Conservation (phyloP, 2,113 vertebrate genomes). For the Pangasianodon gigas region DNA sequence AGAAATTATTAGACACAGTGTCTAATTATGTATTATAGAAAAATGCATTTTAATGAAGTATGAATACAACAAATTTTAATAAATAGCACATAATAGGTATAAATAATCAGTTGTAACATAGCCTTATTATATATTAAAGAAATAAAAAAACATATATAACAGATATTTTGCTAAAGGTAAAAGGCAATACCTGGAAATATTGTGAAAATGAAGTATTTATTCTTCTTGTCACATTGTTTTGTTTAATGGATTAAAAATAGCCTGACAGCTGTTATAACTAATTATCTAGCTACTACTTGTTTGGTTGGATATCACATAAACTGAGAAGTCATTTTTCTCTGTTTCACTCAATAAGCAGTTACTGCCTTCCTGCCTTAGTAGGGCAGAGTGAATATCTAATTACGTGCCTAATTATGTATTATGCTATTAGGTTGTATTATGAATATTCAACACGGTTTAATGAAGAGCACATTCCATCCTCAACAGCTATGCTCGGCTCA, state of each 20-base stretch:
- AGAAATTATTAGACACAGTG: background rate
- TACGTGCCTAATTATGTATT: constrained; percentile 27
- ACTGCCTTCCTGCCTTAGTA: background rate
- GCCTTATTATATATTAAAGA: background rate
- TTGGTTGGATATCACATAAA: background rate
- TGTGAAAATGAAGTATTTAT: background rate
- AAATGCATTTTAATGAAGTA: background rate
- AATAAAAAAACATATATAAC: background rate
- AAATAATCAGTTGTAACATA: background rate
- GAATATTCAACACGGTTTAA: constrained; percentile 26
- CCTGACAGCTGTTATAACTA: background rate
- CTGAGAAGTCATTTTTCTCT: constrained; percentile 7
- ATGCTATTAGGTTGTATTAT: constrained; percentile 27
- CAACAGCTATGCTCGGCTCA: constrained; percentile 8
- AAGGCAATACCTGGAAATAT: background rate
- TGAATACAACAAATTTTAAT: background rate
- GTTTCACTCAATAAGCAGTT: constrained; percentile 23
- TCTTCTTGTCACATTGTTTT: background rate
- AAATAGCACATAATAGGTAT: background rate
- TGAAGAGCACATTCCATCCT: constrained; percentile 32
- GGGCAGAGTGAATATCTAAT: constrained; percentile 10
- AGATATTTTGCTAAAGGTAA: background rate
- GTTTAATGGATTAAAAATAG: constrained; percentile 7
- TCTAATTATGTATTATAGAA: background rate
- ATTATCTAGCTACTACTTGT: constrained; percentile 12